These are phyloP conservation scores for Pammene fasciana DNA, from an alignment of 2,888 invertebrate genomes.

Conservation along the genomic window DNA sequence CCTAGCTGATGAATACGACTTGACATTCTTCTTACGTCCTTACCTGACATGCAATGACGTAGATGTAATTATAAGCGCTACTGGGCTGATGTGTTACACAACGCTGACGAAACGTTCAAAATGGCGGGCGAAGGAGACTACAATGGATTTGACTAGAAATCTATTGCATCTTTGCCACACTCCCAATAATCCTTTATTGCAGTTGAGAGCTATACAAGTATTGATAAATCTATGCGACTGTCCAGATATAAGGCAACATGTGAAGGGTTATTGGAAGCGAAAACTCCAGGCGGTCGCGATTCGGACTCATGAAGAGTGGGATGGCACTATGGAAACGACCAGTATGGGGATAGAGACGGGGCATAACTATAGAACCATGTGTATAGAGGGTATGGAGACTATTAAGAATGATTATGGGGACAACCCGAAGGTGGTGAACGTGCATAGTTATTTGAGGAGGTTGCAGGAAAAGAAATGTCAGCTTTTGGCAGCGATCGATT, in stretches of 20 bases:
- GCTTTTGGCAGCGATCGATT: slow-evolving; percentile 64
- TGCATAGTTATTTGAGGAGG: slow-evolving; percentile 64
- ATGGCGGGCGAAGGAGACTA: slow-evolving; percentile 71
- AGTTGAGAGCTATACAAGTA: slow-evolving; percentile 65
- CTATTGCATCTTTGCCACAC: slow-evolving; percentile 57
- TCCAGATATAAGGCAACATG: slow-evolving; percentile 66
- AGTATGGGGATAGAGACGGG: slow-evolving; percentile 64
- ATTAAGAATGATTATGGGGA: slow-evolving; percentile 68
- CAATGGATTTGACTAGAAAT: slow-evolving; percentile 56
- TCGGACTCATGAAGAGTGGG: slow-evolving; percentile 67
- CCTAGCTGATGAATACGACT: slow-evolving; percentile 67
- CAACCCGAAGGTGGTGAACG: slow-evolving; percentile 60
- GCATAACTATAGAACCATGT: slow-evolving; percentile 70
- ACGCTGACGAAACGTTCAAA: slow-evolving; percentile 70
- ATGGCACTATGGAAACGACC: slow-evolving; percentile 65
- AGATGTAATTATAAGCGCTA: slow-evolving; percentile 62
- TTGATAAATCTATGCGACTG: slow-evolving; percentile 73
- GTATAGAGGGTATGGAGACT: slow-evolving; percentile 64
- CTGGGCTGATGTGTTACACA: slow-evolving; percentile 64
- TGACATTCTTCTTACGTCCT: slow-evolving; percentile 56
- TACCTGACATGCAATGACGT: slow-evolving; percentile 53
- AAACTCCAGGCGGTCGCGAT: slow-evolving; percentile 56
- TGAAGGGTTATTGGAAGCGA: slow-evolving; percentile 60
- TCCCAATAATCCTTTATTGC: slow-evolving; percentile 63
- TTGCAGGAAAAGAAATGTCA: slow-evolving; percentile 57